Base-by-base conservation (phyloP, 2,797 vertebrate species). In the Arnoldichthys spilopterus region DNA sequence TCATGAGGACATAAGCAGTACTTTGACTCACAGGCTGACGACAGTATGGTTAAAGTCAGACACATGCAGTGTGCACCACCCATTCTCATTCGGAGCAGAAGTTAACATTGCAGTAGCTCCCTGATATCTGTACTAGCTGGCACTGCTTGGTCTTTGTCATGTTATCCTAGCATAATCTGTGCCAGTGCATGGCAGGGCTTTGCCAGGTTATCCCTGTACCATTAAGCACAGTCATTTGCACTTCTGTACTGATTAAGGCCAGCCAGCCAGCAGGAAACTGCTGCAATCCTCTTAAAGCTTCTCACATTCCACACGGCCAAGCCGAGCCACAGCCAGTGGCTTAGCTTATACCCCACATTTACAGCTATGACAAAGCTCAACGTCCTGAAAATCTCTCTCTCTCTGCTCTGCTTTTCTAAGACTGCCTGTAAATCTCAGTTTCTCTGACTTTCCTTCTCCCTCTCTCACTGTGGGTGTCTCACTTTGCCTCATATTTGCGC, bases 191-290 rank as follows among this genome's bases (percentile, higher is more conserved):
- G 30, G 47, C 51, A 24, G 51, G 32, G 51, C 66, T 70, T 77
- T 45, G 75, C 15, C 78, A 70, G 72, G 72, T 70, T 75, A 83
- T 81, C 78, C 69, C 58, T 18, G 43, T 75, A 79, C 77, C 74
- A 83, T 83, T 67, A 69, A 68, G 56, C 49, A 75, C 71, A 81
- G 79, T 79, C 73, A 81, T 83, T 83, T 85, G 79, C 77, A 79
- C 51, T 77, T 72, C 70, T 37, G 73, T 58, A 74, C 76, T 79
- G 73, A 85, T 79, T 79, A 79, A 83, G 78, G 49, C 58, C 75
- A 58, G 71, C 77, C 76, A 68, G 70, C 73, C 76, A 58, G 73
- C 59, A 79, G 81, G 79, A 83, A 74, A 76, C 73, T 24, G 9
- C 47, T 77, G 72, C 76, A 84, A 85, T 82, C 71, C 73, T 83